Evolutionary conservation across 2,888 invertebrate genomes (phyloP), one percentile per base, ranked within the genome.

Genomic region (Acleris holmiana): DNA sequence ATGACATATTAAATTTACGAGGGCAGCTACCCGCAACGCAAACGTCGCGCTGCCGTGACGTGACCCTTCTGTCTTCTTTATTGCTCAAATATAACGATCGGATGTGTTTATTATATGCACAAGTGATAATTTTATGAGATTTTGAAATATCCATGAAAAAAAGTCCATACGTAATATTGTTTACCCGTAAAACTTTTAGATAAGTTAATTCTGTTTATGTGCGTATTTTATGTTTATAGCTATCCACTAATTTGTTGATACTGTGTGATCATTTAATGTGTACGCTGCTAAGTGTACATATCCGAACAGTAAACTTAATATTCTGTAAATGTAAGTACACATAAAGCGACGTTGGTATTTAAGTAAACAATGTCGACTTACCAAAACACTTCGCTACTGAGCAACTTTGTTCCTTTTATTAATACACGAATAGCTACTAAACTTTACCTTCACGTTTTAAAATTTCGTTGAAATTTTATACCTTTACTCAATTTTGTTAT

Each of bases 1-100:
- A 89, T 90, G 90, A 91, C 88, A 89, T 91, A 89, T 91, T 91
- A 90, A 90, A 90, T 91, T 91, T 90, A 90, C 88, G 90, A 91
- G 84, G 83, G 79, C 81, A 84, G 86, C 88, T 86, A 84, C 88
- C 83, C 83, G 77, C 77, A 74, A 82, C 82, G 80, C 84, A 84
- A 87, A 83, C 85, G 86, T 82, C 76, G 80, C 76, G 82, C 78
- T 88, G 84, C 82, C 87, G 82, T 86, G 86, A 86, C 83, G 86
- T 41, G 60, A 49, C 49, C 40, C 88, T 85, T 85, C 85, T 85
- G 86, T 88, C 82, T 85, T 79, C 84, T 90, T 89, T 90, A 91
- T 89, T 86, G 85, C 87, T 83, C 83, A 86, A 87, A 87, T 85
- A 85, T 84, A 85, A 88, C 85, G 88, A 88, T 88, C 77, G 79